Evolutionary conservation across 2,113 vertebrate species (phyloP).

Genomic region (Galemys pyrenaicus): DNA sequence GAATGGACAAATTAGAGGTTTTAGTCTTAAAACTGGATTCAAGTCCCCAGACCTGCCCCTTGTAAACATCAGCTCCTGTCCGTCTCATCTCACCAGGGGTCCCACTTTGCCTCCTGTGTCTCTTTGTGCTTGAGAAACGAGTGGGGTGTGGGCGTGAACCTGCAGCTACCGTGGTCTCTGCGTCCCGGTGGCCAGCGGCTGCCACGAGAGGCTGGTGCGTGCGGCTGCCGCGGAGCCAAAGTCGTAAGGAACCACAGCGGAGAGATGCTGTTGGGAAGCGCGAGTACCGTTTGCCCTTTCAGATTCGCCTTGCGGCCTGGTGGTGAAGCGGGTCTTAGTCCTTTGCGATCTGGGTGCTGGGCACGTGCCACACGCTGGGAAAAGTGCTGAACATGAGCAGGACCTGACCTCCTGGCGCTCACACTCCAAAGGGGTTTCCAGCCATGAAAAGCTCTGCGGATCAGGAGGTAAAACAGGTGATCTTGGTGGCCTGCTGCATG

Average conservation of each 20-base stretch:
- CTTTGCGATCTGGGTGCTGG: too few species aligned
- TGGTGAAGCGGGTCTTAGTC: not conserved
- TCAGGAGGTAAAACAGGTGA: not conserved
- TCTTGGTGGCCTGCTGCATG: not conserved
- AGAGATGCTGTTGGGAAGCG: not conserved
- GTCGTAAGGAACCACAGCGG: not conserved
- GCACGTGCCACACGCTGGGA: not conserved
- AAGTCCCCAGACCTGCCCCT: not conserved
- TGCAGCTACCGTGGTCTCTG: too few species aligned
- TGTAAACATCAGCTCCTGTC: not conserved
- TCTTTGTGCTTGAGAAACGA: not conserved
- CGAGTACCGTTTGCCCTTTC: not conserved
- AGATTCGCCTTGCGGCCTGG: too few species aligned
- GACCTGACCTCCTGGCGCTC: not conserved
- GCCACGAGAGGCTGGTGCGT: accelerated
- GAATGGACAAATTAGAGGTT: not conserved
- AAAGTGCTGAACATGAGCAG: not conserved
- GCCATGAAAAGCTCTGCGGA: not conserved
- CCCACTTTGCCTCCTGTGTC: not conserved
- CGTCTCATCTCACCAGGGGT: not conserved
- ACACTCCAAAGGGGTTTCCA: not conserved
- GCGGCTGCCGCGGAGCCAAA: not conserved
- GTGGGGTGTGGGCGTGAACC: accelerated
- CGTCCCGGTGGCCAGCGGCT: not conserved
- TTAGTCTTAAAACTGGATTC: constrained; percentile 7